Percentiles rank a stretch among this genome's conserved stretches.
Evolutionary conservation across 2,888 invertebrate species (phyloP).

Genomic region (Sminthurinus aureus): DNA sequence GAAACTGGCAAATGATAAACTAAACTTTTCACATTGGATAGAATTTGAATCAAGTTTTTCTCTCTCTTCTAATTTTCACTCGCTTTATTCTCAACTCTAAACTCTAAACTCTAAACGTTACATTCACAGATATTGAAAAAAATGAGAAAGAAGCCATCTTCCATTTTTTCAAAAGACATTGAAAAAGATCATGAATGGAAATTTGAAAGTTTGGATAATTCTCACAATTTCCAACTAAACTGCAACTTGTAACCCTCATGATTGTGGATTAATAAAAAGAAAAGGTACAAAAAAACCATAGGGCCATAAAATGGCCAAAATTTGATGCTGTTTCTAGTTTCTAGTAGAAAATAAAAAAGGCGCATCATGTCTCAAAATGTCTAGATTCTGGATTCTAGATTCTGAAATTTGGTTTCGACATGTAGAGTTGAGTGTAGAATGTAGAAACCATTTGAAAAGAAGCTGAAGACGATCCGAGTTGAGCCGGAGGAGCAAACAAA

Average conservation of each 20-base stretch:
- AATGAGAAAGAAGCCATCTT: too few species aligned
- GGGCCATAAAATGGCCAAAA: too few species aligned
- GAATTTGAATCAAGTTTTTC: conserved; percentile 25
- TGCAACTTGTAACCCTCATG: too few species aligned
- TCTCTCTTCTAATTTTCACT: background rate
- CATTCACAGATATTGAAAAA: too few species aligned
- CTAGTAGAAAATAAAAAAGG: background rate
- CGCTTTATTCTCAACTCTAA: too few species aligned
- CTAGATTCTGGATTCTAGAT: background rate
- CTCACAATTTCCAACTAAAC: background rate
- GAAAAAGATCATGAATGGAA: conserved; percentile 7
- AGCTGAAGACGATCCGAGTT: background rate
- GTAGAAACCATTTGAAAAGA: background rate
- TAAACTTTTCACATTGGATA: conserved; percentile 28
- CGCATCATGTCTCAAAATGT: background rate
- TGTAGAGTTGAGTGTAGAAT: background rate
- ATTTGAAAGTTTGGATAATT: conserved; percentile 22
- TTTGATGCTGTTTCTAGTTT: too few species aligned
- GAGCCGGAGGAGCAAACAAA: conserved; percentile 6
- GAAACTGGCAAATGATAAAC: conserved; percentile 17
- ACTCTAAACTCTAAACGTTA: too few species aligned
- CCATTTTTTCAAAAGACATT: background rate
- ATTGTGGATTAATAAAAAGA: too few species aligned
- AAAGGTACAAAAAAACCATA: too few species aligned
- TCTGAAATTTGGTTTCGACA: too few species aligned